phyloP scores from a whole-genome alignment of 2,113 vertebrate genomes.

The Colius striatus region DNA sequence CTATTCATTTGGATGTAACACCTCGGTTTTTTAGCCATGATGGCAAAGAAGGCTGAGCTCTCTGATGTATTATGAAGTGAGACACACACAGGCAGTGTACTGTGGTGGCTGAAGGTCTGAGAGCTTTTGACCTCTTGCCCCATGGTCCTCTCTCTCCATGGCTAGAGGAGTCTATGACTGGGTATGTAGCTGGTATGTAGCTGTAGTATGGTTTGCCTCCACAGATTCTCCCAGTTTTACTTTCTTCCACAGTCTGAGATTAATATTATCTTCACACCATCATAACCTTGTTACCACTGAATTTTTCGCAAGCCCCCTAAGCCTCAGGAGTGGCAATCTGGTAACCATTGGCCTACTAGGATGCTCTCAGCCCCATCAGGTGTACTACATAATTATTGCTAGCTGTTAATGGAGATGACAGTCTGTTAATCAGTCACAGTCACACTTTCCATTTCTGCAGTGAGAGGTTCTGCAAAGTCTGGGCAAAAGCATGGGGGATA shows the following conservation, averaged over 20 bases:
- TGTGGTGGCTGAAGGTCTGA: not conserved
- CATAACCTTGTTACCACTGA: not conserved
- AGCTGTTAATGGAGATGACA: not conserved
- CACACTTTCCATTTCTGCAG: not conserved
- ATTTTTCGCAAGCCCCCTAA: not conserved
- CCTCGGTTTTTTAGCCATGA: not conserved
- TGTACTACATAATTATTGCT: not conserved
- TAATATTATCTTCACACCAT: not conserved
- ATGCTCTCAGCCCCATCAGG: not conserved
- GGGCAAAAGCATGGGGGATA: not conserved
- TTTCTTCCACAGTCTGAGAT: not conserved
- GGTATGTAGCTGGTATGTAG: not conserved
- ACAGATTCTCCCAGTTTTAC: not conserved
- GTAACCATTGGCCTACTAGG: not conserved
- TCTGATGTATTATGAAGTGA: not conserved
- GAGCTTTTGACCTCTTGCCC: not conserved
- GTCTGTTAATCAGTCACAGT: too few species aligned
- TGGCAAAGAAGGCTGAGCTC: not conserved
- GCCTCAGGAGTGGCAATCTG: not conserved
- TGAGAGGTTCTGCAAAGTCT: not conserved
- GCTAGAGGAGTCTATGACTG: not conserved
- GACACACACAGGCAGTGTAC: not conserved
- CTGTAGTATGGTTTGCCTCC: too few species aligned
- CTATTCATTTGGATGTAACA: not conserved
- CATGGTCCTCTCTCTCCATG: not conserved